phyloP scores from a whole-genome alignment of 1,140 invertebrate genomes.

The Episyrphus balteatus region DNA sequence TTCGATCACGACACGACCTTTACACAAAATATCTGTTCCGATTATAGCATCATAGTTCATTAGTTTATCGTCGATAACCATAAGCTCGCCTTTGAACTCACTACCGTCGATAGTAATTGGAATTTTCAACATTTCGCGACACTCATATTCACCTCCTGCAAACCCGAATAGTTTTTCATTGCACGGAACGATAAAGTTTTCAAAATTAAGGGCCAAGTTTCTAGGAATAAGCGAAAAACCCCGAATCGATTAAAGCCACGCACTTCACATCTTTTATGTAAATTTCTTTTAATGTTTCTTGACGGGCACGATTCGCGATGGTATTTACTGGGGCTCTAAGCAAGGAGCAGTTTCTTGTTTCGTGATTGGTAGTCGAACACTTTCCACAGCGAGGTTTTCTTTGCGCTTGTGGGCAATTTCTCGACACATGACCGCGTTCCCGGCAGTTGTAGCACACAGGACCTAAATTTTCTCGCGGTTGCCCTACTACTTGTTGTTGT shows the following conservation, averaged over 20 bases:
- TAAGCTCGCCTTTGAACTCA: not conserved
- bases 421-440: not conserved
- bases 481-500: no score
- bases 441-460: conserved; percentile 1
- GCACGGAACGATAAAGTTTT: not conserved
- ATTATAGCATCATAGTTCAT: not conserved
- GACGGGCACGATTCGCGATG: no score
- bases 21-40: conserved; percentile 1
- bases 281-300: not conserved
- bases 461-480: conserved; percentile 11
- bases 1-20: not conserved
- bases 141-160: not conserved
- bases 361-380: conserved; percentile 12
- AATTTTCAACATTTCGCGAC: not conserved
- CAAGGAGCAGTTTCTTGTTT: conserved; percentile 8
- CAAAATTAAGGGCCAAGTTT: not conserved
- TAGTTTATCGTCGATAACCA: not conserved
- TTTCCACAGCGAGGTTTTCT: conserved; percentile 10
- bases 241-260: not conserved
- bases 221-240: not conserved
- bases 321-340: conserved; percentile 8
- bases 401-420: not conserved
- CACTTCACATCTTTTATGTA: not conserved
- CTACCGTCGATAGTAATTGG: not conserved
- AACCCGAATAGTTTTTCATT: not conserved